Conservation (phyloP, 2,113 vertebrate genomes). For the Callipepla squamata region DNA sequence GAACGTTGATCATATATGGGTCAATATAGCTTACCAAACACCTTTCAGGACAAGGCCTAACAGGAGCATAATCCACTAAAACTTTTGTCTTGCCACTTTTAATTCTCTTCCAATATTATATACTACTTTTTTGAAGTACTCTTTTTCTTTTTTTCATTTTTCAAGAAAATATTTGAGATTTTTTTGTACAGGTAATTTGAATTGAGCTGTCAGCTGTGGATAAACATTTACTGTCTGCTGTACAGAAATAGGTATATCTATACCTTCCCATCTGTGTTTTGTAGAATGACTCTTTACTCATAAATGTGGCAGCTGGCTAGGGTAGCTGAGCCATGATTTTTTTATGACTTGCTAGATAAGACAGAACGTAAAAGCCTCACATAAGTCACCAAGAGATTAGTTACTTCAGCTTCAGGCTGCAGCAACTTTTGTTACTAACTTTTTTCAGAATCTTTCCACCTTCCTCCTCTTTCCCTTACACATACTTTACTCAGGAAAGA, state of each 20-base stretch:
- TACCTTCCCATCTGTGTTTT: constrained; percentile 12
- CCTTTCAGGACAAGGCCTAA: background rate
- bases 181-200: constrained; percentile 19
- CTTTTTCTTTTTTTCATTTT: background rate
- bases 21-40: background rate
- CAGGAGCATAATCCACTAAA: background rate
- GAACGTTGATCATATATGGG: background rate
- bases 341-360: constrained; percentile 32
- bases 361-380: background rate
- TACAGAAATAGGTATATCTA: background rate
- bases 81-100: background rate
- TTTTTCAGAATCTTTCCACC: background rate
- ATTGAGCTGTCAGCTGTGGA: constrained; percentile 18
- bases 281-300: background rate
- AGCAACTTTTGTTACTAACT: background rate
- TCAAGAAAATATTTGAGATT: background rate
- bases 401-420: constrained; percentile 1
- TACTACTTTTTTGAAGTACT: background rate
- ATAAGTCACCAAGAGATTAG: constrained; percentile 27
- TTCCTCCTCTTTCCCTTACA: background rate
- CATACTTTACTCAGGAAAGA: background rate
- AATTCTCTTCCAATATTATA: background rate
- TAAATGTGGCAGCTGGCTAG: constrained; percentile 36
- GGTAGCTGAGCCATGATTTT: constrained; percentile 18
- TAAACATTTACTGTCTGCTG: constrained; percentile 37